Percentiles rank a stretch among this genome's conserved stretches.
phyloP scores from a whole-genome alignment of 2,797 vertebrate genomes.

The Coilia nasus region DNA sequence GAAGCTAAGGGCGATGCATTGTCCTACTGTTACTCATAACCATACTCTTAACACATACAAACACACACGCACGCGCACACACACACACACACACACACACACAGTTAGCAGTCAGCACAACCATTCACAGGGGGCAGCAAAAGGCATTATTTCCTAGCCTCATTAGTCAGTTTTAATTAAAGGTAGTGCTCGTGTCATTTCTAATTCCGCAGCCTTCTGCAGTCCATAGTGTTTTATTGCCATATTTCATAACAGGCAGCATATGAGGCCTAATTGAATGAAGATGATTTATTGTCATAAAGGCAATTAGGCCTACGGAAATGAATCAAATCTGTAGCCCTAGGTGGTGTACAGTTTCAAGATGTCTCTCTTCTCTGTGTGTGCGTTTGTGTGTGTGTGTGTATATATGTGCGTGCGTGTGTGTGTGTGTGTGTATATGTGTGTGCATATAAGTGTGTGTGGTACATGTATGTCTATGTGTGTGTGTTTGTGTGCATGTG shows the following conservation, averaged over 20 bases:
- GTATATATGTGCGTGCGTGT: neutral
- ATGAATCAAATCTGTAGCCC: slow-evolving; percentile 5
- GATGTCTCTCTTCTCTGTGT: neutral
- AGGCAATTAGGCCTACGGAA: slow-evolving; percentile 53
- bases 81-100: slow-evolving; percentile 33
- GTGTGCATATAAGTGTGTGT: neutral
- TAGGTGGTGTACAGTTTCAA: neutral
- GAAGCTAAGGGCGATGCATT: neutral
- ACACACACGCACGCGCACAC: slow-evolving; percentile 20
- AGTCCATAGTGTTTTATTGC: slow-evolving; percentile 52
- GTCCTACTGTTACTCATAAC: neutral
- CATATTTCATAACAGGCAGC: slow-evolving; percentile 47
- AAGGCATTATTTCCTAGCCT: slow-evolving; percentile 62
- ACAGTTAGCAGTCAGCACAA: no score
- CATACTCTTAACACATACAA: neutral
- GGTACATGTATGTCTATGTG: no score
- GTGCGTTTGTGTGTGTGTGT: neutral
- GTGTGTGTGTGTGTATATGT: neutral
- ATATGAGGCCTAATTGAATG: slow-evolving; percentile 60
- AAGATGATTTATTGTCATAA: slow-evolving; percentile 59
- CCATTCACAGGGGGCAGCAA: slow-evolving; percentile 47
- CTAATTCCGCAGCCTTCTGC: slow-evolving; percentile 54
- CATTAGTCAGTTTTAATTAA: slow-evolving; percentile 70
- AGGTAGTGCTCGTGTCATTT: slow-evolving; percentile 70
- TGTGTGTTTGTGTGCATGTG: no score